Percentiles rank a stretch among this genome's conserved stretches.
These are phyloP conservation scores for Petroica traversi DNA, from an alignment of 2,113 vertebrate species.

Conservation along the genomic window DNA sequence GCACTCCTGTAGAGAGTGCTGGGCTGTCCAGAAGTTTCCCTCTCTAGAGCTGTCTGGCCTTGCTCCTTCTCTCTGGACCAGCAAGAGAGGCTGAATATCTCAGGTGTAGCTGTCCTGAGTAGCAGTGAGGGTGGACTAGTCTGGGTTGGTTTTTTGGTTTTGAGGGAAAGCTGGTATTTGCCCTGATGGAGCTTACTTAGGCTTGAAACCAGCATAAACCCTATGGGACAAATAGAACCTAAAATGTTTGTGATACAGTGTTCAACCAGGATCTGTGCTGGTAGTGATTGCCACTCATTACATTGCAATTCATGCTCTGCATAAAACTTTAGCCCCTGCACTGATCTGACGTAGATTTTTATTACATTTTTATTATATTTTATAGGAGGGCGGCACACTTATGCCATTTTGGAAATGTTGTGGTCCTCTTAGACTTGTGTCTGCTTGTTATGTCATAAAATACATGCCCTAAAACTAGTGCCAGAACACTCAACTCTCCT, in stretches of 20 bases:
- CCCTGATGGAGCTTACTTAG: neutral
- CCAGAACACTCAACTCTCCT: neutral
- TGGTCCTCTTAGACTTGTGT: neutral
- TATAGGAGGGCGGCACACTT: neutral
- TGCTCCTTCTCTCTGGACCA: neutral
- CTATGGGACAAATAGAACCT: neutral
- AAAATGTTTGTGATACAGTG: neutral
- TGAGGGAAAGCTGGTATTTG: neutral
- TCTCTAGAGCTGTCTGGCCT: neutral
- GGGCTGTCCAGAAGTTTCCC: neutral
- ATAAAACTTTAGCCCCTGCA: neutral
- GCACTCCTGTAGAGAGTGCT: neutral
- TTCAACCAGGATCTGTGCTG: neutral
- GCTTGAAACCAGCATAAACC: neutral
- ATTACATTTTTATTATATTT: neutral
- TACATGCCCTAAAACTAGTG: conserved; percentile 24
- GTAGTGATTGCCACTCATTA: neutral
- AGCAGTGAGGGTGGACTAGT: neutral
- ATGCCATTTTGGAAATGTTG: neutral
- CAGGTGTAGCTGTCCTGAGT: neutral
- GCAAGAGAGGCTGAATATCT: neutral
- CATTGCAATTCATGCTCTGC: neutral
- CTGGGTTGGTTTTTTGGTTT: neutral
- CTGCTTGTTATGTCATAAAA: neutral
- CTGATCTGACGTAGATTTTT: neutral